These are phyloP conservation scores for Pyrgus malvae DNA, from an alignment of 2,888 invertebrate genomes.

Conservation along the genomic window DNA sequence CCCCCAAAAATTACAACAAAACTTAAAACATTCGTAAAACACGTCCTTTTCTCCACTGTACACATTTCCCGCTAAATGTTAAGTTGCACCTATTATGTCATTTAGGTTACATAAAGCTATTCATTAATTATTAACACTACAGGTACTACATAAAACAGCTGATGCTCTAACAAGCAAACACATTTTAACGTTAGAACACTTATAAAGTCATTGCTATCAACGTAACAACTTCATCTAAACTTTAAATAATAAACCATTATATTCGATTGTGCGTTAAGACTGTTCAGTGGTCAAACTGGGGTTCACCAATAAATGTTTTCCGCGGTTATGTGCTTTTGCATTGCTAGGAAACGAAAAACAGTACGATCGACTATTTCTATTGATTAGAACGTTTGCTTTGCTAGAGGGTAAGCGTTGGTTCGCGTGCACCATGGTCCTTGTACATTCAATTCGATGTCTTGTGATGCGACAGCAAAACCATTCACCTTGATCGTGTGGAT, in stretches of 20 bases:
- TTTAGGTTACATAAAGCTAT: constrained; percentile 1
- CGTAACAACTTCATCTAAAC: background rate
- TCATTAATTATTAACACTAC: too few relatives aligned
- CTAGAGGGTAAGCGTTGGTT: constrained; percentile 1
- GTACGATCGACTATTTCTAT: background rate
- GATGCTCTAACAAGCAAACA: too few relatives aligned
- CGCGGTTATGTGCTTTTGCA: constrained; percentile 39
- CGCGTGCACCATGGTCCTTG: constrained; percentile 9
- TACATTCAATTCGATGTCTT: background rate
- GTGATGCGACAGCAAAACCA: background rate
- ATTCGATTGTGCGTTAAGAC: too few relatives aligned
- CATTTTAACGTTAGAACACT: too few relatives aligned
- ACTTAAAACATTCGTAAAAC: background rate
- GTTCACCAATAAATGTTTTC: too few relatives aligned
- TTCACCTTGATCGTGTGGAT: too few relatives aligned
- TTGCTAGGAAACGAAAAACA: constrained; percentile 51
- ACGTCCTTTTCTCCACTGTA: background rate
- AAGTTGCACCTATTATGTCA: constrained; percentile 8
- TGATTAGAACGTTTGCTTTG: constrained; percentile 10
- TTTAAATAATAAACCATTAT: too few relatives aligned
- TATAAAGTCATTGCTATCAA: too few relatives aligned
- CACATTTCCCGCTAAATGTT: background rate
- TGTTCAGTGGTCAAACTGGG: too few relatives aligned
- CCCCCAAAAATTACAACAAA: background rate
- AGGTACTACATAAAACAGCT: too few relatives aligned